A percentile compares a stretch with the other conserved stretches of the same genome.
phyloP scores from a whole-genome alignment of 2,113 vertebrate genomes.

The Parotia lawesii region DNA sequence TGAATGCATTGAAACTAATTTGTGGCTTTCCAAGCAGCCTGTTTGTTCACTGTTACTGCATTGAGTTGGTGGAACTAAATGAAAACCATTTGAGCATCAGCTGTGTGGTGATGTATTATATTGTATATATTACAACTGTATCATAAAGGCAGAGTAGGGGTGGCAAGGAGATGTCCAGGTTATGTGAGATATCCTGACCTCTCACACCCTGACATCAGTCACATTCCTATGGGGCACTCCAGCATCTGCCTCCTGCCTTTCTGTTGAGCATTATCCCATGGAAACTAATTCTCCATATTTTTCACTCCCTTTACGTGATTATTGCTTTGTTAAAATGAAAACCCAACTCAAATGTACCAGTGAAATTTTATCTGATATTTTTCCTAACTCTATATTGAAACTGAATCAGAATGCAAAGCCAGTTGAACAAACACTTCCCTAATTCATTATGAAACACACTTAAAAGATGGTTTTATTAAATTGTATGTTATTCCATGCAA shows the following conservation, averaged over 20 bases:
- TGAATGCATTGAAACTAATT: neutral
- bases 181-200: neutral
- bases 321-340: neutral
- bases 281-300: neutral
- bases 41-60: neutral
- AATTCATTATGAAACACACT: neutral
- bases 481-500: slow-evolving; percentile 15
- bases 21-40: neutral
- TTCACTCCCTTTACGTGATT: neutral
- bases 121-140: too few species aligned
- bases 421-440: neutral
- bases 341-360: neutral
- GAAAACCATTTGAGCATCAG: neutral
- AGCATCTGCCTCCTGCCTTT: neutral
- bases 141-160: neutral
- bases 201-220: neutral
- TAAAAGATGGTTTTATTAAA: slow-evolving; percentile 15
- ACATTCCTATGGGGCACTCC: neutral
- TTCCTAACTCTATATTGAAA: neutral
- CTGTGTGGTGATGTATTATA: neutral
- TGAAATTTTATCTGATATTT: neutral
- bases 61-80: neutral
- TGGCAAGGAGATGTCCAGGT: neutral
- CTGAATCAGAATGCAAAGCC: neutral
- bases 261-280: neutral